Evolutionary conservation across 1,140 invertebrate genomes (phyloP), one percentile per base, ranked within the genome.

Genomic region (Geopemphigus sp.): DNA sequence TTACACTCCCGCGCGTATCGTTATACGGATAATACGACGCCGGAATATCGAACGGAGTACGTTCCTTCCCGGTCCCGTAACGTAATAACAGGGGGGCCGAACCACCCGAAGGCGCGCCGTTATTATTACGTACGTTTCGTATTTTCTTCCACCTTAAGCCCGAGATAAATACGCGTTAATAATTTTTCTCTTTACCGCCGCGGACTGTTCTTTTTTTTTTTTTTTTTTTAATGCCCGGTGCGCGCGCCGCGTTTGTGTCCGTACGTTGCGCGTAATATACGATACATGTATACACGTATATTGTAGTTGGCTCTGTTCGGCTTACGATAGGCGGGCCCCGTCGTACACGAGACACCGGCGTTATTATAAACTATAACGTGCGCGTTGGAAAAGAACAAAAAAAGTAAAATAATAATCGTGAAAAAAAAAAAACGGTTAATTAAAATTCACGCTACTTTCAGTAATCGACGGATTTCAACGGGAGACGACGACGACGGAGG

Each of bases 371-470:
- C 53, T 26, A 54, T 22, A 54, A 45, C 11, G 32, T 24, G 29
- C 50, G 50, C 53, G n/a, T n/a, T n/a, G 29, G 68, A 72, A 72
- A 53, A 24, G 47, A 54, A 72, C 54, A 78, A 78, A 59, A 78
- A 61, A 39, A n/a, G n/a, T n/a, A n/a, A 63, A 78, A 78, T 63
- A 63, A 63, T 61, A 59, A 78, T 78, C 68, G 50, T 29, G 29
- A 29, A 29, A 39, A 45, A 17, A 17, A 54, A 53, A 47, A 50
- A 50, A 50, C 57, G 19, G 74, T 78, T 78, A 78, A 78, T 78
- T 78, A 78, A 78, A 78, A 78, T 78, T 78, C 74, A 78, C 57
- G 74, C 74, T 78, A 78, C 74, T 78, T 66, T 68, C 39, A 39
- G 72, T 76, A 59, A 78, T 78, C 56, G 39, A 78, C 26, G 68